Base-by-base conservation (phyloP, 2,113 vertebrate species). In the Halichoeres trimaculatus region DNA sequence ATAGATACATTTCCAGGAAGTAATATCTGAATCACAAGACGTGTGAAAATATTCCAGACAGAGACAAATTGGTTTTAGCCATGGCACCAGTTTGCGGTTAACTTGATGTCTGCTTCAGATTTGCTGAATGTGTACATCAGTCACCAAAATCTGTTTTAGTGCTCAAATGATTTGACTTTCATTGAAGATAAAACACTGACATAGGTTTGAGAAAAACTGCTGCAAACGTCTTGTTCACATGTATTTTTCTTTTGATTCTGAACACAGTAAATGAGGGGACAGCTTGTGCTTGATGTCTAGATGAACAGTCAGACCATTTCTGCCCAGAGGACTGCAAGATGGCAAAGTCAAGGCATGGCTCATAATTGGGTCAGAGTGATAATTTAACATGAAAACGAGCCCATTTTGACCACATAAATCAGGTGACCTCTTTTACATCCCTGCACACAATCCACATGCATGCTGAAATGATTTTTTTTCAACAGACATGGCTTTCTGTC, bases 1-100 rank as follows among this genome's bases (percentile, higher is more conserved):
- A 36, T n/a, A 36, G 17, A 47, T 7, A 48, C 9, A 45, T 73
- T 70, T 83, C 55, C 64, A 57, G 78, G 52, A 52, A 78, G 61
- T 51, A 7, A 36, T 38, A n/a, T 63, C 13, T 75, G 48, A 86
- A 41, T 83, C 61, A 53, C n/a, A 36, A 41, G 10, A 70, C 13
- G 26, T 24, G 47, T 66, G 60, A 62, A 47, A 50, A 70, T 11
- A n/a, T 19, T 66, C 41, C 45, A 70, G 43, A 24, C 36, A 71
- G 41, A 14, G 34, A 4, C 43, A n/a, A 63, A 54, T 17, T n/a
- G 48, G n/a, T 50, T 45, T 76, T 56, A 76, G 71, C 69, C 66
- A 71, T 19, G 8, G 45, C 17, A 4, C 24, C 8, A 14, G 35
- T 16, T n/a, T 41, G 22, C 16, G 54, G 35, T 41, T 50, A 0